Evolutionary conservation across 2,888 invertebrate species (phyloP).

Genomic region (Charanyca ferruginea): DNA sequence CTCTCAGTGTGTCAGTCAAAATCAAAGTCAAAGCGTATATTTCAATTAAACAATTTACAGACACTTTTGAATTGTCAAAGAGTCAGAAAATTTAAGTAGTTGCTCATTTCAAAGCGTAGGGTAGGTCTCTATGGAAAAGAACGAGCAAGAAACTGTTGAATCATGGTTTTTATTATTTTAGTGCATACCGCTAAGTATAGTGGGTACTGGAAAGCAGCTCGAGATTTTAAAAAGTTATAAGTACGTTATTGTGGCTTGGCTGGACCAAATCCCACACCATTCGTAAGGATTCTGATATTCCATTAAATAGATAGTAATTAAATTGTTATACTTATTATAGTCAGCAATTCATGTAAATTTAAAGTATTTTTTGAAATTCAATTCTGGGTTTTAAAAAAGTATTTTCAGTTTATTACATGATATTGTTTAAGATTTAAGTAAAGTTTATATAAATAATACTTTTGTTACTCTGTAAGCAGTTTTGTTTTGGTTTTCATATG

Average conservation of each 20-base stretch:
- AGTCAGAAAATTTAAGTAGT: no score
- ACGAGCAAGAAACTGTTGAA: no score
- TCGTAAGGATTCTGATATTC: conserved; percentile 37
- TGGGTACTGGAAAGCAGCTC: conserved; percentile 11
- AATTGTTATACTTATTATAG: no score
- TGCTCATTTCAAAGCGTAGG: no score
- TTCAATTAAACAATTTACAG: no score
- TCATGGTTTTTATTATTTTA: no score
- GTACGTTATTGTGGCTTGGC: conserved; percentile 34
- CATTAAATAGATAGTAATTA: conserved; percentile 17
- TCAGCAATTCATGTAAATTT: background rate
- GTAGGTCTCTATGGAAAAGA: no score
- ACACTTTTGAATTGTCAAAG: no score
- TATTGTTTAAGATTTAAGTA: background rate
- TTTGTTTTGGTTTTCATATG: no score
- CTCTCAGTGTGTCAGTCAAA: no score
- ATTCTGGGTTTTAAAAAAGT: conserved; percentile 6
- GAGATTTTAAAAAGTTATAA: conserved; percentile 4
- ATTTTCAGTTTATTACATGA: conserved; percentile 1
- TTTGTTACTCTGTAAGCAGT: no score
- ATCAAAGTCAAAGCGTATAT: no score
- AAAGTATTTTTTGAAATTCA: conserved; percentile 9
- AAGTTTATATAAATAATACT: conserved; percentile 3
- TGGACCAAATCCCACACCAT: conserved; percentile 39
- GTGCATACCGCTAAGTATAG: conserved; percentile 24